Base-by-base conservation (phyloP, 2,888 invertebrate species). In the Erebia epiphron region DNA sequence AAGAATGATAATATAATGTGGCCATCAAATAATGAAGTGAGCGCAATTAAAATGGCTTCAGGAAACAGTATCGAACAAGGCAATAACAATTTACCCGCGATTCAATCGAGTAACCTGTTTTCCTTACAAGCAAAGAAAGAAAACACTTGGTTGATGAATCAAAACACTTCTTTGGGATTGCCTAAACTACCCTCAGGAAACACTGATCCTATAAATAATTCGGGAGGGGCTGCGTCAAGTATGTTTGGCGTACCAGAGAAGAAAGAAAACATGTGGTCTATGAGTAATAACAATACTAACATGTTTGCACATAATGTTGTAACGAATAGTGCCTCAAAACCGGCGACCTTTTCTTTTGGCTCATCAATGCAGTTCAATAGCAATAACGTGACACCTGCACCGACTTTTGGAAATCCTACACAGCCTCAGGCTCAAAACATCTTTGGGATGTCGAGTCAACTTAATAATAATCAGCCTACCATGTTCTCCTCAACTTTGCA, bases 221-320 rank as follows among this genome's bases (percentile, higher is more conserved):
- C 73, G 62, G 67, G 70, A 50, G 72, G 71, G 13, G 49, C 75
- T 7, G 49, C 76, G 4, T 70, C 71, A 50, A 75, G 76, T 18
- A 43, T 88, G 52, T 89, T 89, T 70, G 83, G 83, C 26, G 72
- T 76, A 56, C 46, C 81, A 2, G 76, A 77, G 10, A 85, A 82
- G 68, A 87, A 86, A 68, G 89, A 89, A 8, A 87, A 82, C 54
- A 75, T 83, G 73, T 89, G 91, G 91, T 74, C 85, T 10, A 35
- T 83, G 21, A 83, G 68, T 71, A 76, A 75, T n/a, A 75, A 73
- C 8, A 66, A 81, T 4, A 69, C 75, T 21, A 87, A 83, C 75
- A 21, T 83, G 65, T 89, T 89, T 71, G 83, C 75, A 4, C 69
- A 86, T 10, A 85, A 77, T 69, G 69, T 82, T 10, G 58, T 80